Conservation (phyloP, 2,888 invertebrate genomes). For the Drosophila anomelani region DNA sequence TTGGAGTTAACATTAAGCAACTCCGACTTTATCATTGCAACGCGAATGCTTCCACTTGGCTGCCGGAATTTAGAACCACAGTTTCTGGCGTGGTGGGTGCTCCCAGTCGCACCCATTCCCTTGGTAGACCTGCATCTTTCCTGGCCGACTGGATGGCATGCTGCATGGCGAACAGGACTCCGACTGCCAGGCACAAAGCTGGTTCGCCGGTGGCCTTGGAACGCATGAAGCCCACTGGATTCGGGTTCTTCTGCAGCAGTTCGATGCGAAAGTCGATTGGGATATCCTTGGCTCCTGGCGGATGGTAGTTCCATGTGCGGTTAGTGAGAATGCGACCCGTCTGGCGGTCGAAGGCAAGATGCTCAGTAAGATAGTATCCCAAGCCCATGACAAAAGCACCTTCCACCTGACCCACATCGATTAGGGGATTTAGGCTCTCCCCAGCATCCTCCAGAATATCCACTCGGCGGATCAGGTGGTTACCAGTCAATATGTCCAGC, state of each 20-base stretch:
- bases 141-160: slow-evolving; percentile 90
- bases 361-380: slow-evolving; percentile 92
- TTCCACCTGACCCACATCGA: slow-evolving; percentile 91
- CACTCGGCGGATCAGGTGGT: slow-evolving; percentile 88
- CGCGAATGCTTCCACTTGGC: slow-evolving; percentile 41
- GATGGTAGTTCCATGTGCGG: slow-evolving; percentile 93
- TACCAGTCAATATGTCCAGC: slow-evolving; percentile 91
- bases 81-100: slow-evolving; percentile 83
- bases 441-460: slow-evolving; percentile 91
- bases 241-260: slow-evolving; percentile 85
- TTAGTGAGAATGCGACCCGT: slow-evolving; percentile 90
- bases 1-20: slow-evolving; percentile 60
- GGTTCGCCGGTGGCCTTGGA: slow-evolving; percentile 91
- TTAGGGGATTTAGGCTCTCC: slow-evolving; percentile 89
- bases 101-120: slow-evolving; percentile 78
- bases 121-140: slow-evolving; percentile 88
- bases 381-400: slow-evolving; percentile 92
- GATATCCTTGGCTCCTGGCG: slow-evolving; percentile 91
- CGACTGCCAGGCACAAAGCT: slow-evolving; percentile 86
- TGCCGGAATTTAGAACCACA: slow-evolving; percentile 73
- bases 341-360: slow-evolving; percentile 87
- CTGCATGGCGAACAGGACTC: slow-evolving; percentile 88
- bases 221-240: slow-evolving; percentile 88
- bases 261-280: slow-evolving; percentile 91
- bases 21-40: slow-evolving; percentile 39